Base-by-base conservation (phyloP, 2,888 invertebrate genomes). In the Oscheius sp. region DNA sequence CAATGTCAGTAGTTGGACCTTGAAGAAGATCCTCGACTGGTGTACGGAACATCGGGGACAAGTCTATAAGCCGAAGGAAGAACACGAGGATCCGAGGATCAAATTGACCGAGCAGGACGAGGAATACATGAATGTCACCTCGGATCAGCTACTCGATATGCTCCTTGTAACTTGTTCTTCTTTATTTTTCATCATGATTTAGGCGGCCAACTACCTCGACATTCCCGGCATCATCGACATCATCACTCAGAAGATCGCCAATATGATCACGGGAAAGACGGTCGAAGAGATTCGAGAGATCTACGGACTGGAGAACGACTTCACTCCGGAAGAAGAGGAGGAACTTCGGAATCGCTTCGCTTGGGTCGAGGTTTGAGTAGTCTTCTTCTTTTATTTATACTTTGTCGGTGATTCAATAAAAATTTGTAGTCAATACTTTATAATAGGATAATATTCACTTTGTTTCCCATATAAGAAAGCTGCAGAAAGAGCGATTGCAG, bases 211-310 rank as follows among this genome's bases (percentile, higher is more conserved):
- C 28, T 59, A 26, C 59, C 59, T 59, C n/a, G 59, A 59, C 17
- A 44, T 59, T 20, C 59, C 59, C 44, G 59, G 59, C 14, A 24
- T 44, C 26, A 24, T 59, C 2, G 59, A 59, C 41, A 44, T 59
- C 41, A 44, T 59, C 44, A 59, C 59, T 30, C 59, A 59, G 44
- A 59, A 59, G n/a, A 59, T 59, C n/a, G 59, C 59, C 41, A 59
- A 59, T 44, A 59, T 59, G 59, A 44, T 44, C 44, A 41, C 24
- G 24, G 44, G 44, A 22, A 59, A 59, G 17, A 59, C 26, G 8
- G 59, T 59, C 44, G 59, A 59, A 17, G 44, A 59, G 44, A 26
- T 59, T 9, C 17, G 59, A 1, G 59, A 59, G 20, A 24, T 28
- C 41, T 59, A 41, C 59, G 2, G 59, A 9, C 44, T 59, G 8